These are phyloP conservation scores for Eurystomus glaucurus DNA, from an alignment of 2,797 vertebrate genomes.

Conservation along the genomic window DNA sequence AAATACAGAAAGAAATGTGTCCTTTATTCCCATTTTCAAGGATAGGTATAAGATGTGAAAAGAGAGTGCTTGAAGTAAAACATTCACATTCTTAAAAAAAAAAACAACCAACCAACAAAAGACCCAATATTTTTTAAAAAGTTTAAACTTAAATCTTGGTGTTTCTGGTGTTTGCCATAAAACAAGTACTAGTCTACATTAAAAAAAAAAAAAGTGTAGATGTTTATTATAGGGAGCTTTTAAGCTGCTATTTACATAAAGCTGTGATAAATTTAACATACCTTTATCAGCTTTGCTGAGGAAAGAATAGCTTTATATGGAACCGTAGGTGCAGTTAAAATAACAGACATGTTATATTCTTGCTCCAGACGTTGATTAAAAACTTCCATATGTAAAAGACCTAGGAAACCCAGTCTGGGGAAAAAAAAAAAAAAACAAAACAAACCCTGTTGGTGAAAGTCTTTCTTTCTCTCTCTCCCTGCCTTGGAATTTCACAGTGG, in stretches of 20 bases:
- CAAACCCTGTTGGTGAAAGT: background rate
- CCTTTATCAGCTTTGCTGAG: constrained; percentile 95
- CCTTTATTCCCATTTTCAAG: background rate
- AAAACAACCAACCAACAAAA: no score
- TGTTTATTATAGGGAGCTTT: background rate
- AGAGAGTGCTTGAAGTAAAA: background rate
- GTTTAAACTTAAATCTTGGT: background rate
- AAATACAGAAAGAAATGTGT: background rate
- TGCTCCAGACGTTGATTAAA: constrained; percentile 98
- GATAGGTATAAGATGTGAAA: background rate
- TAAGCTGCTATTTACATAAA: background rate
- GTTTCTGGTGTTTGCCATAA: background rate
- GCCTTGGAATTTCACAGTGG: background rate
- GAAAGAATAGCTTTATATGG: constrained; percentile 94
- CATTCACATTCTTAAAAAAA: background rate
- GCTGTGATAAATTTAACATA: constrained; percentile 47
- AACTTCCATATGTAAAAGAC: constrained; percentile 97
- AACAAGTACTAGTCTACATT: background rate
- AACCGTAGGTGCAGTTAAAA: constrained; percentile 94
- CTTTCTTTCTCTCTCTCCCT: background rate
- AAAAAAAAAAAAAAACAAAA: constrained; percentile 21
- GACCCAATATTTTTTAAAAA: background rate
- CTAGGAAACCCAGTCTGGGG: constrained; percentile 94
- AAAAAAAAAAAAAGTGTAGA: background rate
- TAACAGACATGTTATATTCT: constrained; percentile 95